Evolutionary conservation across 1,140 invertebrate species (phyloP).

Genomic region (Drosophila seguyi): DNA sequence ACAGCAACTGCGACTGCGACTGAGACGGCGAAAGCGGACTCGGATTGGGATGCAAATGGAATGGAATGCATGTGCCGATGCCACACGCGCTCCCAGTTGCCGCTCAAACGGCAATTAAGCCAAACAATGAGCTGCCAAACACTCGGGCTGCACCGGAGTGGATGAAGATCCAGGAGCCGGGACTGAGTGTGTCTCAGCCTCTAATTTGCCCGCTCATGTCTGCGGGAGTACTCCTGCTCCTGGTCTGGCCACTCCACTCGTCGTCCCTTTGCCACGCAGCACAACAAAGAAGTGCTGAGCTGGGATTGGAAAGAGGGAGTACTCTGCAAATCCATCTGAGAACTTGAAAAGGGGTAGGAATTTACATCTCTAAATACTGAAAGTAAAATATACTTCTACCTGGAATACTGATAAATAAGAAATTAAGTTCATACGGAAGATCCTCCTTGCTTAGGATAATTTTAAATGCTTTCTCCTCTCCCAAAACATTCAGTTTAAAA

Average conservation of each 20-base stretch:
- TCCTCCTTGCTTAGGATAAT: neutral
- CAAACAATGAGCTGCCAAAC: constrained; percentile 80
- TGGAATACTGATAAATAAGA: neutral
- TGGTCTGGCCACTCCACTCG: constrained; percentile 19
- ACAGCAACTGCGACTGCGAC: neutral
- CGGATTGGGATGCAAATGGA: constrained; percentile 17
- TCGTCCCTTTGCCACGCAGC: neutral
- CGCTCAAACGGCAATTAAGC: constrained; percentile 74
- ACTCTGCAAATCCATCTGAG: neutral
- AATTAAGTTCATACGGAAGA: neutral
- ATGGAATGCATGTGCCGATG: constrained; percentile 31
- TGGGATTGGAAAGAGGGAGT: neutral
- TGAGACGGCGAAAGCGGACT: neutral
- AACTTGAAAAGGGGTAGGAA: neutral
- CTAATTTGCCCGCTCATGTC: constrained; percentile 48
- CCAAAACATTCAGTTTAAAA: neutral
- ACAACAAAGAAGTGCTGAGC: constrained; percentile 14
- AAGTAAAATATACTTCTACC: neutral
- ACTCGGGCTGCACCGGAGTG: constrained; percentile 50
- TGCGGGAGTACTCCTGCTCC: constrained; percentile 4
- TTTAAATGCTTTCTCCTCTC: neutral
- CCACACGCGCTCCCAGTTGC: constrained; percentile 54
- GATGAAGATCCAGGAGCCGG: constrained; percentile 38
- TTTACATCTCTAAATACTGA: too few relatives aligned
- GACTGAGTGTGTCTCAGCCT: constrained; percentile 32